phyloP scores from a whole-genome alignment of 2,113 vertebrate genomes.

The Capreolus pygargus region DNA sequence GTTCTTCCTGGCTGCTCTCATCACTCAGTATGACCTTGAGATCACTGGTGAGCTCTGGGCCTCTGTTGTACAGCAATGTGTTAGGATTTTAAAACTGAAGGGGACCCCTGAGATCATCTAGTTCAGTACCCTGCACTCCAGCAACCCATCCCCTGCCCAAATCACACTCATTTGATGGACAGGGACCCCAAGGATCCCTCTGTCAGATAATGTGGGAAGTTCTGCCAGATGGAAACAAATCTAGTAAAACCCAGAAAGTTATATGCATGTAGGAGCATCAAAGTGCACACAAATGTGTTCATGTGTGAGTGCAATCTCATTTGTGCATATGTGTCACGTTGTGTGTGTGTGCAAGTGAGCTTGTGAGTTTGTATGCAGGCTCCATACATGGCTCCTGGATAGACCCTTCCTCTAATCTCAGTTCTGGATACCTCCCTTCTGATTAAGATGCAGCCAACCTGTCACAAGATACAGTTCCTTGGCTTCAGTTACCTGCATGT shows the following conservation, averaged over 20 bases:
- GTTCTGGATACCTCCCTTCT: neutral
- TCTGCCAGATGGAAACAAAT: neutral
- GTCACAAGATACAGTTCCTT: neutral
- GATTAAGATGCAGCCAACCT: neutral
- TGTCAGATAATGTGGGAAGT: neutral
- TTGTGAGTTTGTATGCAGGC: neutral
- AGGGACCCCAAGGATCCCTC: neutral
- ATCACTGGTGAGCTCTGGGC: neutral
- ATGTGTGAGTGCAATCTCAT: neutral
- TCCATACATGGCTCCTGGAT: neutral
- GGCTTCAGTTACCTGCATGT: conserved; percentile 48
- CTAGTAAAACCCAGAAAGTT: neutral
- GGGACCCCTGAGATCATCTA: neutral
- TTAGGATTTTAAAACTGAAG: neutral
- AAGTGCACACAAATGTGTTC: neutral
- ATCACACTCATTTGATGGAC: neutral
- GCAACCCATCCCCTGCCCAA: neutral
- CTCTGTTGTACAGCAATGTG: neutral
- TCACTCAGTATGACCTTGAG: neutral
- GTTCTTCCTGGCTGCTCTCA: neutral
- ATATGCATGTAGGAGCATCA: neutral
- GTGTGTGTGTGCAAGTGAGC: neutral
- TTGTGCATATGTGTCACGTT: neutral
- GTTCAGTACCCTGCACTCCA: neutral
- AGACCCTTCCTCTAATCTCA: neutral